phyloP scores from a whole-genome alignment of 37 sponge, comb jelly and placozoan species.

The Theonella swinhoei region DNA sequence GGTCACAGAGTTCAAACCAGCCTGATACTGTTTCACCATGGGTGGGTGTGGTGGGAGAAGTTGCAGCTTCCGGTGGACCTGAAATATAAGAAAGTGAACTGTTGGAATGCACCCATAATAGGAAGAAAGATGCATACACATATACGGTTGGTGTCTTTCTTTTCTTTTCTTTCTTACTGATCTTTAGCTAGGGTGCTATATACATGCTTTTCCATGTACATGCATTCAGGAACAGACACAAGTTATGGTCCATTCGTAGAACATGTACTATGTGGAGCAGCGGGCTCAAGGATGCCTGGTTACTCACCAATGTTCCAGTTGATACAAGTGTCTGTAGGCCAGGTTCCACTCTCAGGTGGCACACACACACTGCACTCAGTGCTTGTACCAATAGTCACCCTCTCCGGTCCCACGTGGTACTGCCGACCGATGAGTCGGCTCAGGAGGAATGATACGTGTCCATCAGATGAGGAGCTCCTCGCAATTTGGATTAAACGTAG shows the following conservation, averaged over 20 bases:
- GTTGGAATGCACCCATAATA: no score
- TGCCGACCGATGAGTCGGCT: slow-evolving; percentile 40
- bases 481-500: slow-evolving; percentile 29
- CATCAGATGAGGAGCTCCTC: neutral
- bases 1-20: neutral
- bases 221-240: no score
- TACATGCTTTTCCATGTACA: no score
- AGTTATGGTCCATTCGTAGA: neutral
- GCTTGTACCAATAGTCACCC: slow-evolving; percentile 58
- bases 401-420: slow-evolving; percentile 70
- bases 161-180: no score
- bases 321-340: slow-evolving; percentile 33
- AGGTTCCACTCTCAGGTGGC: slow-evolving; percentile 44
- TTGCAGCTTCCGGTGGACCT: no score
- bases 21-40: no score
- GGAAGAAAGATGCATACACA: no score
- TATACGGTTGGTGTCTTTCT: no score
- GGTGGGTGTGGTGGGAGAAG: no score
- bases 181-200: no score
- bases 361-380: slow-evolving; percentile 42
- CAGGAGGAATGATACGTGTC: slow-evolving; percentile 44
- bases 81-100: no score
- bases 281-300: neutral
- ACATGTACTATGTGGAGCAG: neutral
- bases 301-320: slow-evolving; percentile 18